Evolutionary conservation across 2,888 invertebrate species (phyloP), one percentile per base, ranked within the genome.

Genomic region (Eretmocerus hayati): DNA sequence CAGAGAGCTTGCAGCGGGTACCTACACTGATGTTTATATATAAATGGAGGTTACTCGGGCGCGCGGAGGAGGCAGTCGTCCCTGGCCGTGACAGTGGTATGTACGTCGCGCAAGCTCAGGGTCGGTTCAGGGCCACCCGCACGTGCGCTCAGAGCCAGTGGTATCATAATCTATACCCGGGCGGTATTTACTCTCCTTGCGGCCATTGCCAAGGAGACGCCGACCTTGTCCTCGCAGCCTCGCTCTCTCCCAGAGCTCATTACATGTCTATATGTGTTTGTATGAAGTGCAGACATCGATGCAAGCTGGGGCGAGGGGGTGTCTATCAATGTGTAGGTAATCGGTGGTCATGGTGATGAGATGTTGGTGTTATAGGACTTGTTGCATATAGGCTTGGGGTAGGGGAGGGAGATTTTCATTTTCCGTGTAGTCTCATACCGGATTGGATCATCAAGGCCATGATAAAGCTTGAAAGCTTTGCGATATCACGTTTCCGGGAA

Each of bases 191-290:
- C 36, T 18, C 18, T 4, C 36, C 22, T 21, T 15, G 22, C 42
- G 38, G 36, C 57, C 61, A 69, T 69, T 65, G 65, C 67, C 62
- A 69, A 56, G 67, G 68, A 61, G 59, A 69, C 70, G 61, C 33
- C 33, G 33, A 33, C 33, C 33, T 33, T 33, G 33, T n/a, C 33
- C 26, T 11, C n/a, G n/a, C n/a, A n/a, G n/a, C n/a, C n/a, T n/a
- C n/a, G n/a, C n/a, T n/a, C n/a, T n/a, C n/a, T n/a, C n/a, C n/a
- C n/a, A n/a, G n/a, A n/a, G n/a, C n/a, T n/a, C n/a, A n/a, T n/a
- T n/a, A n/a, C n/a, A n/a, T n/a, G n/a, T n/a, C n/a, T n/a, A n/a
- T n/a, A n/a, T n/a, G n/a, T n/a, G n/a, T n/a, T n/a, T n/a, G n/a
- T n/a, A n/a, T n/a, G n/a, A n/a, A n/a, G n/a, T n/a, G n/a, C n/a